phyloP scores from a whole-genome alignment of 2,797 vertebrate genomes.

The Enteromius radiatus region DNA sequence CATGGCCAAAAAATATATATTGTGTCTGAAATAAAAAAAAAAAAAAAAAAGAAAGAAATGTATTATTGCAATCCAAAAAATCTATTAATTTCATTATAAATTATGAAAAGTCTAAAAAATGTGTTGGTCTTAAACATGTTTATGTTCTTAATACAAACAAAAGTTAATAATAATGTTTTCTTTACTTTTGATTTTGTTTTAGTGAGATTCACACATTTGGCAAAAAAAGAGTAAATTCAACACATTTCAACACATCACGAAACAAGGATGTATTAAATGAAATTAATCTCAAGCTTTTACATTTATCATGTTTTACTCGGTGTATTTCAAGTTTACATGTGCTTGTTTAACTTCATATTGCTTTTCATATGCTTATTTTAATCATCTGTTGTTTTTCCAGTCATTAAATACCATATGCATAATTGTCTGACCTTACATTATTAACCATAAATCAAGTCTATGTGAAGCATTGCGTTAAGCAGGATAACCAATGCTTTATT shows the following conservation, averaged over 20 bases:
- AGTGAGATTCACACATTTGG: background rate
- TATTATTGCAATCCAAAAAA: background rate
- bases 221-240: background rate
- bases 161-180: too few relatives aligned
- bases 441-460: conserved; percentile 36
- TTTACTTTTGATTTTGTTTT: background rate
- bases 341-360: conserved; percentile 20
- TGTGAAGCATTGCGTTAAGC: conserved; percentile 25
- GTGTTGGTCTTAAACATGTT: background rate
- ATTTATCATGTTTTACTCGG: conserved; percentile 2
- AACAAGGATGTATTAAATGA: background rate
- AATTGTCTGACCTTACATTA: conserved; percentile 48
- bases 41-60: background rate
- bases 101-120: background rate
- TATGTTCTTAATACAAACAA: background rate
- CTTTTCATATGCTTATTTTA: conserved; percentile 31
- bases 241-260: background rate
- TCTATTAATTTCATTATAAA: too few relatives aligned
- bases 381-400: background rate
- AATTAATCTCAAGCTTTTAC: background rate
- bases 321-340: conserved; percentile 45
- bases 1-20: too few relatives aligned
- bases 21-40: background rate
- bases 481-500: conserved; percentile 5
- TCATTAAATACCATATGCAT: conserved; percentile 32